Base-by-base conservation (phyloP, 2,888 invertebrate species). In the Luperina nickerlii region DNA sequence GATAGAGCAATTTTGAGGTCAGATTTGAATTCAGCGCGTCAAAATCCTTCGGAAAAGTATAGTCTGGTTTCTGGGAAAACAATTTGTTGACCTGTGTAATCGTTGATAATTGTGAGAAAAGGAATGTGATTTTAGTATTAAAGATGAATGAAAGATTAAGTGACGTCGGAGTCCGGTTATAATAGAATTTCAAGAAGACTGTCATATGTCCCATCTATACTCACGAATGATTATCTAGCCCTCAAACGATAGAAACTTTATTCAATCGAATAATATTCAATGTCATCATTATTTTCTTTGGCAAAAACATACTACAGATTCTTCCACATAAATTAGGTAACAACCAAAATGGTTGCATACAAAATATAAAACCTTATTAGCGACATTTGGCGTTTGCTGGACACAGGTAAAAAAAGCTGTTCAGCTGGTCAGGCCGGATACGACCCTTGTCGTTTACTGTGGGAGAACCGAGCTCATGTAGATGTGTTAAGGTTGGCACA, bases 341-440 rank as follows among this genome's bases (percentile, higher is more conserved):
- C 18, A 18, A 68, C 74, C 38, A 60, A 20, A 24, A 57, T 73
- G 63, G 54, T 86, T 72, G 54, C 32, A 66, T 27, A 57, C 45
- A 38, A 66, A 81, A 73, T 42, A 68, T 79, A 63, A 76, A 83
- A 76, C 68, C 75, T 77, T 78, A 76, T 81, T 86, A 69, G 76
- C 11, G 42, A 79, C 62, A 69, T 89, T 89, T 78, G 79, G 77
- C 81, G 84, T 89, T 90, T 88, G 67, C 77, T 77, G 67, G 54
- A 73, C 73, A 81, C 75, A 86, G 78, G 70, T 79, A 76, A 78
- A 66, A 81, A 62, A 80, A 77, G 82, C 11, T 18, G 84, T 73
- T 73, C 69, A 84, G 84, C 89, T 79, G 78, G 88, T 85, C 71
- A 24, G 62, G 75, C 87, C 83, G 87, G 90, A 86, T 79, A 75